Percentiles rank a stretch among this genome's conserved stretches.
These are phyloP conservation scores for Lasius fuliginosus DNA, from an alignment of 2,888 invertebrate genomes.

Conservation along the genomic window DNA sequence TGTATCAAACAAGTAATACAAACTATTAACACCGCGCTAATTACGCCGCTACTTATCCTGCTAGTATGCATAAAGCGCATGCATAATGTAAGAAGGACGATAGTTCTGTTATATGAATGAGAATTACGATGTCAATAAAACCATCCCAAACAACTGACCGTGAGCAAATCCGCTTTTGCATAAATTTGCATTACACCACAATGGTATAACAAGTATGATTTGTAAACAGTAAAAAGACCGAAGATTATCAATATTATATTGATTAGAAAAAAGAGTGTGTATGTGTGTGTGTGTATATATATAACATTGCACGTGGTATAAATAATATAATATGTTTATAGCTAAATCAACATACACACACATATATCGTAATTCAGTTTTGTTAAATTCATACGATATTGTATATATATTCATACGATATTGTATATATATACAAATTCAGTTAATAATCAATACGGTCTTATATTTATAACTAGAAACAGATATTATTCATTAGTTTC, in stretches of 20 bases:
- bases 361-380: constrained; percentile 4
- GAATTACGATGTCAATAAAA: constrained; percentile 44
- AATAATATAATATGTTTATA: constrained; percentile 17
- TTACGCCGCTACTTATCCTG: constrained; percentile 43
- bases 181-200: constrained; percentile 42
- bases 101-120: constrained; percentile 29
- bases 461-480: neutral
- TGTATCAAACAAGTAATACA: constrained; percentile 48
- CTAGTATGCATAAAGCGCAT: constrained; percentile 39
- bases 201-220: constrained; percentile 32
- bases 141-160: constrained; percentile 26
- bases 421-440: constrained; percentile 12
- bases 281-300: neutral
- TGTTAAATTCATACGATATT: constrained; percentile 5
- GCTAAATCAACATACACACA: constrained; percentile 5
- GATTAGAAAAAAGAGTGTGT: neutral
- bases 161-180: constrained; percentile 27
- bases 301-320: constrained; percentile 1
- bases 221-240: constrained; percentile 13
- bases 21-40: constrained; percentile 50
- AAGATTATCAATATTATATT: constrained; percentile 14
- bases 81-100: constrained; percentile 51
- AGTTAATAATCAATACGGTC: constrained; percentile 5
- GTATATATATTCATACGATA: neutral
- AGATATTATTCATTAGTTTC: constrained; percentile 15